Evolutionary conservation across 2,888 invertebrate genomes (phyloP), one percentile per base, ranked within the genome.

Genomic region (Cantharis nigra): DNA sequence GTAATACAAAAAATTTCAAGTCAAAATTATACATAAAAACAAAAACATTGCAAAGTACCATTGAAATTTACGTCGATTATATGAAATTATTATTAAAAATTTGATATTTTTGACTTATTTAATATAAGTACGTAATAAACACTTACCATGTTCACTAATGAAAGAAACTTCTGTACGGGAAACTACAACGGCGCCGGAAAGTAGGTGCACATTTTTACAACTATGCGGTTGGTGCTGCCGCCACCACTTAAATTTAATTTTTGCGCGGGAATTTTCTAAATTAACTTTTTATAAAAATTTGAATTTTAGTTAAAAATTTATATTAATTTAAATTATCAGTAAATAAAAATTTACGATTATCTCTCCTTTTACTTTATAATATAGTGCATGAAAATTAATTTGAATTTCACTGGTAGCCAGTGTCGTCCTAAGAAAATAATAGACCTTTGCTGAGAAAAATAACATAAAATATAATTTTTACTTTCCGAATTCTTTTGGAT

Each of bases 61-160:
- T 67, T 9, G n/a, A 67, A 67, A 23, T 67, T 67, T 23, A 13
- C 1, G 13, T 23, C 18, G 5, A 23, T 23, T 67, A 26, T 23
- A 3, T 67, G 49, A 49, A 16, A 23, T 67, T 67, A 7, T 67
- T 23, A 67, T 2, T 23, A 3, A 23, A 23, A 26, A 9, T 7
- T 7, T n/a, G 2, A 67, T 20, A 14, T 67, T 49, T 13, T 49
- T 49, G 49, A 49, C n/a, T n/a, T 49, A 7, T 49, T n/a, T 67
- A 67, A 67, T 23, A 23, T 18, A 13, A 72, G n/a, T 73, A 78
- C 20, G 62, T 71, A 62, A 11, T 16, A 67, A 71, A 62, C 80
- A 87, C 89, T 86, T 84, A 89, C 89, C 89, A 89, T 89, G 85
- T 83, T 88, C 87, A 83, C 85, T 83, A 81, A 82, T 81, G 77